These are phyloP conservation scores for Anagrus nilaparvatae DNA, from an alignment of 1,140 invertebrate genomes.

Conservation along the genomic window DNA sequence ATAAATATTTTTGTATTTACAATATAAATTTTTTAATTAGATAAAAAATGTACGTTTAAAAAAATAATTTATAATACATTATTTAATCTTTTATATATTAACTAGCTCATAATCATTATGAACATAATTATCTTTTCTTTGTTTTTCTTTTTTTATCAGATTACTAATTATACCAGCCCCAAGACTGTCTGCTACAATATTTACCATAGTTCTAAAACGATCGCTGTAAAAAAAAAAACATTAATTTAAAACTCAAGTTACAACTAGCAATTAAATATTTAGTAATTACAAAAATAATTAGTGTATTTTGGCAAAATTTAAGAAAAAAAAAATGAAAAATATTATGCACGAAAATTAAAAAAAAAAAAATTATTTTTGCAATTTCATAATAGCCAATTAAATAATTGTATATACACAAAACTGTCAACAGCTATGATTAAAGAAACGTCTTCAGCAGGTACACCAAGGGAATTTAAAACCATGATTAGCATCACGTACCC, in stretches of 20 bases:
- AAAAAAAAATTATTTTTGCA: not conserved
- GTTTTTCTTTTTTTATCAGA: conserved; percentile 66
- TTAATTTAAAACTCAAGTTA: no score
- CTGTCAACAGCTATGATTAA: conserved; percentile 68
- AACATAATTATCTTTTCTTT: not conserved
- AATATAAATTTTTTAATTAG: conserved; percentile 1
- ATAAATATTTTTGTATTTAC: conserved; percentile 10
- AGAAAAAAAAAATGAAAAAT: not conserved
- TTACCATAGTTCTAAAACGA: conserved; percentile 92
- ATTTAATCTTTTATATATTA: not conserved
- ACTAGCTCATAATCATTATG: not conserved
- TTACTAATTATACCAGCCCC: conserved; percentile 89
- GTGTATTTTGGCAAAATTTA: no score
- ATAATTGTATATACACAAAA: conserved; percentile 69
- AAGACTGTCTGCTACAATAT: conserved; percentile 90
- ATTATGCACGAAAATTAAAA: conserved; percentile 1
- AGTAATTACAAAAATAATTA: no score
- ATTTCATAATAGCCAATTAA: not conserved
- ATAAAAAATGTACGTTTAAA: conserved; percentile 1
- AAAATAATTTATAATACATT: not conserved
- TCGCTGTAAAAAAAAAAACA: conserved; percentile 55
- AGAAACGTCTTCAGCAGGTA: conserved; percentile 61
- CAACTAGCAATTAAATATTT: no score
- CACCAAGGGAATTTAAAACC: conserved; percentile 61
- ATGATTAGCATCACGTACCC: conserved; percentile 65